Conservation (phyloP, 2,888 invertebrate genomes). For the Horisme vitalbata region DNA sequence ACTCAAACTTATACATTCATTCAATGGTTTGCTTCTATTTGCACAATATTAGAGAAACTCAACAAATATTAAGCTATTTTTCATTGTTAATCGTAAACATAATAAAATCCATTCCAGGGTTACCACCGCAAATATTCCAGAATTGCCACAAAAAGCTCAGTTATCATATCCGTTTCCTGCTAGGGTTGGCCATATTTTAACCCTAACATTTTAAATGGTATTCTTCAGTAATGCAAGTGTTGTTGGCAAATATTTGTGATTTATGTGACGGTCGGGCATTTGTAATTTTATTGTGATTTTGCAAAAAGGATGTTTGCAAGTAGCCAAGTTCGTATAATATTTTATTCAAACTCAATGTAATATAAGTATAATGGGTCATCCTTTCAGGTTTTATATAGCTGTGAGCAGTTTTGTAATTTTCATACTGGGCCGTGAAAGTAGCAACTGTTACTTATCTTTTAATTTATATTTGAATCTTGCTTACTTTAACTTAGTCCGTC, state of each 20-base stretch:
- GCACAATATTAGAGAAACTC: no score
- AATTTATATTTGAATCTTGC: no score
- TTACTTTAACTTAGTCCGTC: no score
- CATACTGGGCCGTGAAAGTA: no score
- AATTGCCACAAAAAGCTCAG: slow-evolving; percentile 50
- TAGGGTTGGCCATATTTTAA: slow-evolving; percentile 52
- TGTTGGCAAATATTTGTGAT: slow-evolving; percentile 37
- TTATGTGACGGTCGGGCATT: slow-evolving; percentile 30
- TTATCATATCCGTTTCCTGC: slow-evolving; percentile 57
- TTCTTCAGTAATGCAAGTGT: slow-evolving; percentile 35
- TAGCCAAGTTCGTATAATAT: background rate
- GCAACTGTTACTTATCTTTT: no score
- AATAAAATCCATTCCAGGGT: slow-evolving; percentile 27
- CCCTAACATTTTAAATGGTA: slow-evolving; percentile 50
- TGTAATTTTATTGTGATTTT: slow-evolving; percentile 29
- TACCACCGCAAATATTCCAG: slow-evolving; percentile 40
- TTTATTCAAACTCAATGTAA: background rate
- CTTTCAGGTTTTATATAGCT: no score
- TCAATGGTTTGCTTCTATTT: no score
- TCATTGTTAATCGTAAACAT: slow-evolving; percentile 10
- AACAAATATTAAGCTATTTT: no score
- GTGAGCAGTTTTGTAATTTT: no score
- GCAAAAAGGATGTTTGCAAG: slow-evolving; percentile 15
- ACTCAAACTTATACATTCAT: no score
- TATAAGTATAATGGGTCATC: no score